Base-by-base conservation (phyloP, 2,888 invertebrate genomes). In the Drosophila atripex region DNA sequence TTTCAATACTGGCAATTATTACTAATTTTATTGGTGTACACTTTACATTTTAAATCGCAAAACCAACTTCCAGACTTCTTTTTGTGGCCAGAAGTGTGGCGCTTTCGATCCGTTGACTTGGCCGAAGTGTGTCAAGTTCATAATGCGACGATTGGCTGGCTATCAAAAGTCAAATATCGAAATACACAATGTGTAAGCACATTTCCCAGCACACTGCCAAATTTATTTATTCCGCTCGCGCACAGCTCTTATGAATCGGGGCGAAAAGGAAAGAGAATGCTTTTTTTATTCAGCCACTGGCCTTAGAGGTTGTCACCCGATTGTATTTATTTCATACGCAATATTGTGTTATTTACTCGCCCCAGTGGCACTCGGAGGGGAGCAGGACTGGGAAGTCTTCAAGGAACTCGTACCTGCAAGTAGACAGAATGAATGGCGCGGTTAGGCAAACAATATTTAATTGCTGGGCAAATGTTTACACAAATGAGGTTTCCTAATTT, bases 41-140 rank as follows among this genome's bases (percentile, higher is more conserved):
- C 52, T 28, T 30, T 28, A 60, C 43, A 64, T 64, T 52, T 51
- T 32, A 38, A 49, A 14, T 39, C 6, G 14, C 2, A 18, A n/a
- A 14, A n/a, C n/a, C 6, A 18, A 4, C 25, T 14, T 5, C 14
- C 5, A 28, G 5, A 28, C n/a, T 28, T 14, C 11, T 9, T 28
- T 2, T 11, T 14, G 49, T 18, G 16, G 11, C 30, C 49, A 18
- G 25, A 18, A 30, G 39, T 9, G 23, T 41, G 59, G 39, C 60
- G 30, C 59, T 57, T 57, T 57, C 30, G 32, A 1, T 18, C 18
- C 18, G 18, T 18, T 18, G 18, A 18, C 18, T 41, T 21, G 52
- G 32, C n/a, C 25, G 46, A 77, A 73, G 56, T 83, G 74, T 80
- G 83, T 83, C 86, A 83, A 83, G 83, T 83, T 83, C 78, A 71